These are phyloP conservation scores for Sisyra terminalis DNA, from an alignment of 2,888 invertebrate genomes.

Conservation along the genomic window DNA sequence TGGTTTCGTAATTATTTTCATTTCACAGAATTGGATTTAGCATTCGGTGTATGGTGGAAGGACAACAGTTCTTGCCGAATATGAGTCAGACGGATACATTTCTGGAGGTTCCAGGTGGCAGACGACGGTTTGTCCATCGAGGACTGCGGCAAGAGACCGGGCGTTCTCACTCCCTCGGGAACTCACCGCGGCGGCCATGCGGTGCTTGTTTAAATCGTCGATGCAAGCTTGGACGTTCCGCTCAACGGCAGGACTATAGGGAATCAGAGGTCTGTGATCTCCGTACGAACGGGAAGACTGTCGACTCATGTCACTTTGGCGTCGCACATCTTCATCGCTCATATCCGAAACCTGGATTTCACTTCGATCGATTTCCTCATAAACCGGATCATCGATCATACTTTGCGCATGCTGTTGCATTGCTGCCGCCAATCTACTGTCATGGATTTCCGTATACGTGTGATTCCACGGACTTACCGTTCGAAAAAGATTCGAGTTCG, in stretches of 20 bases:
- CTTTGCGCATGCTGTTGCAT: constrained; percentile 34
- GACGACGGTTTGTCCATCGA: constrained; percentile 74
- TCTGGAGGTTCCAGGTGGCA: constrained; percentile 66
- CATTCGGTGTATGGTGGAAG: constrained; percentile 45
- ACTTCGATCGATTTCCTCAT: constrained; percentile 62
- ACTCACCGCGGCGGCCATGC: constrained; percentile 28
- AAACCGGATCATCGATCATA: constrained; percentile 51
- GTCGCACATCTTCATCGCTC: constrained; percentile 61
- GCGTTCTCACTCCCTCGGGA: constrained; percentile 33
- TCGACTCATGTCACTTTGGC: constrained; percentile 54
- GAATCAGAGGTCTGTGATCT: constrained; percentile 65
- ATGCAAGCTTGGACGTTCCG: constrained; percentile 26
- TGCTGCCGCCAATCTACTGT: constrained; percentile 25
- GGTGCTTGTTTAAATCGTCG: constrained; percentile 14
- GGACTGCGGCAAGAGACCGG: constrained; percentile 54
- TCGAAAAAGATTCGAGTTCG: constrained; percentile 22
- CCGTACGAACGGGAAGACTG: constrained; percentile 62
- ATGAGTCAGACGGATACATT: constrained; percentile 29
- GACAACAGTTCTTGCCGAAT: constrained; percentile 34
- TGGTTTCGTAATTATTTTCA: neutral
- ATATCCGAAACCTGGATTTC: constrained; percentile 59
- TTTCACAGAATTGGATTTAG: constrained; percentile 19
- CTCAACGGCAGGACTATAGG: constrained; percentile 52
- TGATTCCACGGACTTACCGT: constrained; percentile 48
- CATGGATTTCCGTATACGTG: constrained; percentile 60